A percentile compares a stretch with the other conserved stretches of the same genome.
phyloP scores from a whole-genome alignment of 1,140 invertebrate species.

The Capitella teleta region DNA sequence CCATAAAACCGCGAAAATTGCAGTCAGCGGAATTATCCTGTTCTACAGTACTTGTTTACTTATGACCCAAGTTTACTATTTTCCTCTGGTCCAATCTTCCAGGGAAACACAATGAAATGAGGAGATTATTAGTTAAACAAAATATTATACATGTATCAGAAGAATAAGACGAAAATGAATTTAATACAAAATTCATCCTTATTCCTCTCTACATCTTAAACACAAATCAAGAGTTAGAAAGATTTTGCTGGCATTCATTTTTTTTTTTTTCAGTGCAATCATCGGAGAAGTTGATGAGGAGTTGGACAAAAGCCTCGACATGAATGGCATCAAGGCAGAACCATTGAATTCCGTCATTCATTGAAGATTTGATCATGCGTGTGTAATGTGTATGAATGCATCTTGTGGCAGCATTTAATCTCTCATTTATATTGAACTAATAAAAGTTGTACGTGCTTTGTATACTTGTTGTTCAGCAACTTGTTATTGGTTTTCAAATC shows the following conservation, averaged over 20 bases:
- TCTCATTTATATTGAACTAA: too few relatives aligned
- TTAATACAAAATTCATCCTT: slow-evolving; percentile 12
- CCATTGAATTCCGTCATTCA: slow-evolving; percentile 76
- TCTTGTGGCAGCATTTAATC: too few relatives aligned
- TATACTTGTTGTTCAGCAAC: too few relatives aligned
- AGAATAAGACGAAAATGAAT: background rate
- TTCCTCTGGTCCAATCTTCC: too few relatives aligned
- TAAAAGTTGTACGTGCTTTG: too few relatives aligned
- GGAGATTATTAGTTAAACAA: background rate
- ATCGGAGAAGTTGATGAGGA: slow-evolving; percentile 87
- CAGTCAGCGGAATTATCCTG: too few relatives aligned
- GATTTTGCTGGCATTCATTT: background rate
- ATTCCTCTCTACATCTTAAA: slow-evolving; percentile 5
- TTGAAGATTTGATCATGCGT: too few relatives aligned
- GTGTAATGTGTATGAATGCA: too few relatives aligned
- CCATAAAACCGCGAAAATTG: too few relatives aligned
- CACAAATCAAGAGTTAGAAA: slow-evolving; percentile 1
- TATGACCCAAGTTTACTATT: too few relatives aligned
- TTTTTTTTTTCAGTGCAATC: slow-evolving; percentile 54
- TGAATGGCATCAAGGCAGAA: slow-evolving; percentile 75
- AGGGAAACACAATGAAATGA: background rate
- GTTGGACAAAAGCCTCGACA: slow-evolving; percentile 70
- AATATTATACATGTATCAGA: background rate
- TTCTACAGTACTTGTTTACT: too few relatives aligned
- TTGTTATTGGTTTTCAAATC: too few relatives aligned